phyloP scores from a whole-genome alignment of 2,797 vertebrate genomes.

The Halcyon chelicuti region DNA sequence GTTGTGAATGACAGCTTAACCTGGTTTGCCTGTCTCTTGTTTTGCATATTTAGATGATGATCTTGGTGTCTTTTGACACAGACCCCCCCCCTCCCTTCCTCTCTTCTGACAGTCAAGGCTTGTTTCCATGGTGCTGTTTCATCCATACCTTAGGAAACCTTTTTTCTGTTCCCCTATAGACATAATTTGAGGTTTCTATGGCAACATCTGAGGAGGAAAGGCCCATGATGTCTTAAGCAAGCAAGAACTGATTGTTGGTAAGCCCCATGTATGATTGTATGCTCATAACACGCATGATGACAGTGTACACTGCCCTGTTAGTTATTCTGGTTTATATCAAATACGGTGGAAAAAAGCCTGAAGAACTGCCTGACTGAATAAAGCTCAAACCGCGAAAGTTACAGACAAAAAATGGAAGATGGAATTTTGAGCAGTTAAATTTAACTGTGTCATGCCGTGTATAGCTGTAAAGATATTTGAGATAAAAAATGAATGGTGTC shows the following conservation, averaged over 20 bases:
- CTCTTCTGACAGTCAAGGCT: slow-evolving; percentile 27
- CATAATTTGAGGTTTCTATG: slow-evolving; percentile 75
- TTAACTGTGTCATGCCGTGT: background rate
- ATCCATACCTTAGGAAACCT: slow-evolving; percentile 64
- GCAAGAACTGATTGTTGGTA: background rate
- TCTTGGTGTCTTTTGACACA: slow-evolving; percentile 20
- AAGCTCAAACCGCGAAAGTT: background rate
- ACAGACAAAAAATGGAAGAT: background rate
- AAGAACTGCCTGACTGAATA: background rate
- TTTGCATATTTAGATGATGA: background rate
- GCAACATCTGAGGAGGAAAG: slow-evolving; percentile 54
- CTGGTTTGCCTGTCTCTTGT: background rate
- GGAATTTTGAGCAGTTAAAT: background rate
- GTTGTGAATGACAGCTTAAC: background rate
- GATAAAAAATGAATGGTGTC: background rate
- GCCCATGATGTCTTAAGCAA: background rate
- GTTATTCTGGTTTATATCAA: background rate
- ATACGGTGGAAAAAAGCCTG: background rate
- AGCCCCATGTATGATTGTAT: background rate
- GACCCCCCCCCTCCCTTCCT: background rate
- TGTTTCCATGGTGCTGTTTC: slow-evolving; percentile 70
- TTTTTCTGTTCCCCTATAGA: slow-evolving; percentile 62
- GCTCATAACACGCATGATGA: background rate
- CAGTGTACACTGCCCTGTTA: background rate
- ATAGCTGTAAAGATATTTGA: background rate